Evolutionary conservation across 2,113 vertebrate species (phyloP).

Genomic region (Lepisosteus osseus): DNA sequence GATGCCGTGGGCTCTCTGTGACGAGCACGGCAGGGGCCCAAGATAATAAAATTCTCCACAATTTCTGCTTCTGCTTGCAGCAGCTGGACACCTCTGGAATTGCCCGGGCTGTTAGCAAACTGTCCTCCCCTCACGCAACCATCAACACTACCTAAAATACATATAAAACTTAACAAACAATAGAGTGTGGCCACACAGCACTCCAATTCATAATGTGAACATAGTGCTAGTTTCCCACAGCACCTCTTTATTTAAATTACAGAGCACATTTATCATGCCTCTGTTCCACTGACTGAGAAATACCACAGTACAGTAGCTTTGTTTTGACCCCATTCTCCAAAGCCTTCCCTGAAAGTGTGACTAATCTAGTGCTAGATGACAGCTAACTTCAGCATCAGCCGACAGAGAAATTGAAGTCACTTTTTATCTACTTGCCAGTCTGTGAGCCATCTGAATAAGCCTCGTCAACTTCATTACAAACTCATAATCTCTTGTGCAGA

Average conservation of each 20-base stretch:
- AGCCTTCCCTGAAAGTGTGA: constrained; percentile 80
- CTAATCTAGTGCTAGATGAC: constrained; percentile 78
- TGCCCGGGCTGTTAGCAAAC: background rate
- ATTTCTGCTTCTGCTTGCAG: background rate
- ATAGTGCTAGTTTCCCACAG: constrained; percentile 73
- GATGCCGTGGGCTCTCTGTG: background rate
- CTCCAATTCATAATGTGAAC: constrained; percentile 76
- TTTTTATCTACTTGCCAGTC: constrained; percentile 83
- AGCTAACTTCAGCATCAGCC: constrained; percentile 83
- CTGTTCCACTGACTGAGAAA: constrained; percentile 81
- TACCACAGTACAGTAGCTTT: constrained; percentile 81
- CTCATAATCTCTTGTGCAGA: constrained; percentile 84
- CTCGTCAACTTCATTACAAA: constrained; percentile 86
- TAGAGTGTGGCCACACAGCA: constrained; percentile 36
- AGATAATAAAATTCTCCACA: background rate
- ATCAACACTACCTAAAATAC: background rate
- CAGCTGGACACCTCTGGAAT: background rate
- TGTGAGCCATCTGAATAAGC: constrained; percentile 78
- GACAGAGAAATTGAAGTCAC: constrained; percentile 82
- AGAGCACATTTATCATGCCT: constrained; percentile 79
- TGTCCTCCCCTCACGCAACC: background rate
- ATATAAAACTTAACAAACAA: background rate
- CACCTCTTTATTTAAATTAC: constrained; percentile 82
- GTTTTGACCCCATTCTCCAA: constrained; percentile 78
- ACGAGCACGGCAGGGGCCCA: background rate